Base-by-base conservation (phyloP, 2,113 vertebrate genomes). In the Penelope pileata region DNA sequence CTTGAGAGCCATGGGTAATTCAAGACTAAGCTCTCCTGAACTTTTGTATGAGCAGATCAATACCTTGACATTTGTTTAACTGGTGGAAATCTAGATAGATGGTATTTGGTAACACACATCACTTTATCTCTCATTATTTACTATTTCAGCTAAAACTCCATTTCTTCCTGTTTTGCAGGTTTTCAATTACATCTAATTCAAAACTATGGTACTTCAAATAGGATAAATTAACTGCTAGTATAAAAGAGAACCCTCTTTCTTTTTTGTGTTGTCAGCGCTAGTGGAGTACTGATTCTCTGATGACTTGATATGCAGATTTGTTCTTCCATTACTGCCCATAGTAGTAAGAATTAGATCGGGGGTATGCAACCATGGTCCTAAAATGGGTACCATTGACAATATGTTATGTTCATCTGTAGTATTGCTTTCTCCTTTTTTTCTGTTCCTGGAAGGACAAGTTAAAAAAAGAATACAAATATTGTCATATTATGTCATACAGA, bases 51-150 rank as follows among this genome's bases (percentile, higher is more conserved):
- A 83, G 11, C 94, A 81, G 64, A 95, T 96, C 92, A 32, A 96
- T 96, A 96, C 40, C 69, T 50, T 94, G 94, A 95, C 88, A 95
- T 95, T 94, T 96, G 86, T 92, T 95, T 96, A 90, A 81, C 86
- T 92, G 73, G 68, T 83, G 88, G 56, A 47, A 92, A 91, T 81
- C 86, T n/a, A 34, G 88, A 36, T 54, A 81, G 68, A 70, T 86
- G 90, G 79, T 53, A 80, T 90, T 88, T 74, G 38, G 94, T 74
- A 86, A 67, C 80, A 75, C 66, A 60, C 80, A 59, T 91, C 86
- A 72, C 95, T 96, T 93, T 92, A 77, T 90, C 88, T 96, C 76
- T 92, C 77, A 88, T 95, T 94, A 90, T 94, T 93, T 95, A 82
- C 83, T 64, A 92, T 90, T 90, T 43, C 68, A 75, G 60, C 64